A percentile compares a stretch with the other conserved stretches of the same genome.
Conservation (phyloP, 30 jellyfish, hydroid and myxozoan species). For the Sanderia malayensis region DNA sequence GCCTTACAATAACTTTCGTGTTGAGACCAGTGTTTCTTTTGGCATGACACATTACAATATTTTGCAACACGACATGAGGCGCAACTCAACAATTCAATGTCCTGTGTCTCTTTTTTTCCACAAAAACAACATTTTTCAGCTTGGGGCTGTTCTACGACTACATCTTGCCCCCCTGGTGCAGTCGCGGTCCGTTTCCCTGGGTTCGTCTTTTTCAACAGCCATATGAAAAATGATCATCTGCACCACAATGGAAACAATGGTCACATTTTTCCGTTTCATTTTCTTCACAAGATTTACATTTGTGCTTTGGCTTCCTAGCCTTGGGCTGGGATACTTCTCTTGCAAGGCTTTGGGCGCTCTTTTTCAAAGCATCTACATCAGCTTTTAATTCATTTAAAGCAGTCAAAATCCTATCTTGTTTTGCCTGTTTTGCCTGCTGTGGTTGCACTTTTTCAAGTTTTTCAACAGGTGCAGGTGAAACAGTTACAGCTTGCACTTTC, state of each 20-base stretch:
- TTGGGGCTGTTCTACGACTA: slow-evolving; percentile 12
- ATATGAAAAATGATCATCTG: not conserved
- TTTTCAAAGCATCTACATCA: slow-evolving; percentile 32
- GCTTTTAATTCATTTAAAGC: slow-evolving; percentile 28
- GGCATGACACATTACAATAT: slow-evolving; percentile 25
- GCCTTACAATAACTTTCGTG: slow-evolving; percentile 34
- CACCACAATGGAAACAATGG: slow-evolving; percentile 8
- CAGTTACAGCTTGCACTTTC: slow-evolving; percentile 11
- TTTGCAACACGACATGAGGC: slow-evolving; percentile 25
- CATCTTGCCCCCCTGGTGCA: slow-evolving; percentile 33
- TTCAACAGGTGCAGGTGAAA: slow-evolving; percentile 19
- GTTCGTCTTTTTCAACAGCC: not conserved
- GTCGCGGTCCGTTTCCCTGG: slow-evolving; percentile 19
- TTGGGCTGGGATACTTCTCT: slow-evolving; percentile 1
- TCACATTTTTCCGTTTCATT: slow-evolving; percentile 22
- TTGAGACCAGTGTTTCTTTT: slow-evolving; percentile 22
- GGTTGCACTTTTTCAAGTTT: slow-evolving; percentile 22
- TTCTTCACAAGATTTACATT: slow-evolving; percentile 42
- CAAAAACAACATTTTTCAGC: slow-evolving; percentile 8
- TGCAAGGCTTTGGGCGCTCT: slow-evolving; percentile 34
- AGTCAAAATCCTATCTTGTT: slow-evolving; percentile 30
- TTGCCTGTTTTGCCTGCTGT: slow-evolving; percentile 7
- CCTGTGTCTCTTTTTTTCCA: slow-evolving; percentile 29
- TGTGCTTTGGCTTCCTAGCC: slow-evolving; percentile 29
- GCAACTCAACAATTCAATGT: slow-evolving; percentile 2